Evolutionary conservation across 2,113 vertebrate species (phyloP).

Genomic region (Cephalopterus ornatus): DNA sequence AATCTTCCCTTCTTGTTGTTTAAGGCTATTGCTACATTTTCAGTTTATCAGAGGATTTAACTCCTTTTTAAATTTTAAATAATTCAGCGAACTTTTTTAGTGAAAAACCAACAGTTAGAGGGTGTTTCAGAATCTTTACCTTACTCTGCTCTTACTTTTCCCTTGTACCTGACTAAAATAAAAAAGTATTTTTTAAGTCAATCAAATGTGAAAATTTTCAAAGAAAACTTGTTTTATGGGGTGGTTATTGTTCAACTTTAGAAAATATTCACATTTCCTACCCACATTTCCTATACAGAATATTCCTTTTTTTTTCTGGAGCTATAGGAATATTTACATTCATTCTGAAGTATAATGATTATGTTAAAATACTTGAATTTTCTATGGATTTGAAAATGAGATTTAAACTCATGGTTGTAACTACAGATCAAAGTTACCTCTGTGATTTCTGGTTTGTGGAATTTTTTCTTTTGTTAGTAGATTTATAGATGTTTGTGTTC

Average conservation of each 20-base stretch:
- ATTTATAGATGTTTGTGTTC: constrained; percentile 5
- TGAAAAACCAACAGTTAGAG: not conserved
- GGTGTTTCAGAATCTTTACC: not conserved
- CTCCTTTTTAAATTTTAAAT: not conserved
- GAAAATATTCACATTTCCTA: not conserved
- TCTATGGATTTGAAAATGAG: not conserved
- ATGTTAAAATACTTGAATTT: not conserved
- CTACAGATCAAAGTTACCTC: not conserved
- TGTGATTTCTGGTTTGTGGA: not conserved
- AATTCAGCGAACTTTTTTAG: not conserved
- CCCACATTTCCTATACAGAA: not conserved
- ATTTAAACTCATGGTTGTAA: not conserved
- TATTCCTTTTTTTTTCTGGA: not conserved
- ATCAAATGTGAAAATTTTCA: not conserved
- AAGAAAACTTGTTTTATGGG: not conserved
- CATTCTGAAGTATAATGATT: not conserved
- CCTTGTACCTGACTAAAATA: not conserved
- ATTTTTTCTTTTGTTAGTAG: not conserved
- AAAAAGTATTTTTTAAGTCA: not conserved
- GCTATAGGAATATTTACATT: not conserved
- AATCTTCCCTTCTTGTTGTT: not conserved
- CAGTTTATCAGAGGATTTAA: not conserved
- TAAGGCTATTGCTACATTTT: not conserved
- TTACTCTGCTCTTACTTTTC: not conserved
- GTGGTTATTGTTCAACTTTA: not conserved